A percentile compares a stretch with the other conserved stretches of the same genome.
These are phyloP conservation scores for Ptilonorhynchus violaceus DNA, from an alignment of 2,113 vertebrate genomes.

Conservation along the genomic window DNA sequence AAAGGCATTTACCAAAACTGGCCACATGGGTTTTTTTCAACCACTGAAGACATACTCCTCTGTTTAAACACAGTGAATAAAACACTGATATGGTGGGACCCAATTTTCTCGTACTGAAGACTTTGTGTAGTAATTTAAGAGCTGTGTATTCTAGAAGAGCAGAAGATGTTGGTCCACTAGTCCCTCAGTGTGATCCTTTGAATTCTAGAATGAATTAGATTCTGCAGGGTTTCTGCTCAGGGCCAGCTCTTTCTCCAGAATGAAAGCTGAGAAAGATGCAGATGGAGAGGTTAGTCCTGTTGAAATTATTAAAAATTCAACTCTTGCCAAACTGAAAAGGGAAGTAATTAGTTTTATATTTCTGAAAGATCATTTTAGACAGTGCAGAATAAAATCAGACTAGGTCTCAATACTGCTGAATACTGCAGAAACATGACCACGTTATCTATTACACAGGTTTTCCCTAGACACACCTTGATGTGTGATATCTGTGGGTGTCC, in stretches of 20 bases:
- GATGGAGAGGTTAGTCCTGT: background rate
- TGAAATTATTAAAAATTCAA: background rate
- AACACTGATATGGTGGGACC: background rate
- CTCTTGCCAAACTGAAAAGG: background rate
- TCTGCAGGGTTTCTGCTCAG: background rate
- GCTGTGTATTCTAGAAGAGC: background rate
- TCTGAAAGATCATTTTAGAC: background rate
- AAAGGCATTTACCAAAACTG: background rate
- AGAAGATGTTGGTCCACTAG: background rate
- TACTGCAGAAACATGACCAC: background rate
- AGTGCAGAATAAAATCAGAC: background rate
- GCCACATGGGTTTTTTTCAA: background rate
- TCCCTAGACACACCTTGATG: background rate
- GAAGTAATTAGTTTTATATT: background rate
- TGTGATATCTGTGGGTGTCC: background rate
- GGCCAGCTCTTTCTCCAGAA: background rate
- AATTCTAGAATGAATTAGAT: background rate
- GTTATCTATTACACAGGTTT: fast-evolving
- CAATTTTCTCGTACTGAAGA: background rate
- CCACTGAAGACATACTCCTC: background rate
- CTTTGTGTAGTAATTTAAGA: background rate
- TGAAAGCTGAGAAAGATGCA: background rate
- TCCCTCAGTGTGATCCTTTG: background rate
- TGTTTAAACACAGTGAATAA: background rate
- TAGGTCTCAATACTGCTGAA: background rate